Evolutionary conservation across 2,797 vertebrate species (phyloP), one percentile per base, ranked within the genome.

Genomic region (Gambelia wislizenii): DNA sequence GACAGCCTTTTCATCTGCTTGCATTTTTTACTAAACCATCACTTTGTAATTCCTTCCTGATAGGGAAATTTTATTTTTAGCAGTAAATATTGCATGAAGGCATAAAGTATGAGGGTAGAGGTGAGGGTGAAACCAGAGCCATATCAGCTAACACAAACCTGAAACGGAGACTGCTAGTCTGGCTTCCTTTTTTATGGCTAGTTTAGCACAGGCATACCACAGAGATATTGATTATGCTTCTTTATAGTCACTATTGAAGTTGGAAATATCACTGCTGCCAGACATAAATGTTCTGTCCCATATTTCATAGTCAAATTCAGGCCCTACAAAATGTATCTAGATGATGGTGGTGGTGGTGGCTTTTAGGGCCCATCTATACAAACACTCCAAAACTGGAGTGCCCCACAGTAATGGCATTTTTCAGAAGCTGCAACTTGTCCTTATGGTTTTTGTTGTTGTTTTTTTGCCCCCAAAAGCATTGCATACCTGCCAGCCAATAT

Each of bases 181-280:
- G 61, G 64, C 67, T 91, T 86, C 84, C 72, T 91, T 82, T 82
- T 42, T 86, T 70, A 78, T 64, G 79, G 78, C n/a, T 84, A 88
- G 39, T 91, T 82, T 56, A 91, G 49, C 77, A 88, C 49, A 88
- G 42, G 39, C 42, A 30, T 88, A 47, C 47, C 59, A 69, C 77
- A 76, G 22, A 56, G 44, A 1, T 87, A 92, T 86, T 88, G 92
- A 92, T 95, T 91, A 91, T 69, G 18, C 0, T 4, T n/a, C 36
- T 49, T 49, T 59, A 33, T 36, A 87, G 44, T 69, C 33, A 22
- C 33, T 72, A 20, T 72, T 39, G 42, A 80, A 61, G 76, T 47
- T 47, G 33, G 39, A 39, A 39, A 67, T 2, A 69, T 54, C 56
- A 49, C 61, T 67, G 47, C 70, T 67, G 14, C 20, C 47, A 14